Conservation (phyloP, 1,140 invertebrate species). For the Saxidomus purpurata region DNA sequence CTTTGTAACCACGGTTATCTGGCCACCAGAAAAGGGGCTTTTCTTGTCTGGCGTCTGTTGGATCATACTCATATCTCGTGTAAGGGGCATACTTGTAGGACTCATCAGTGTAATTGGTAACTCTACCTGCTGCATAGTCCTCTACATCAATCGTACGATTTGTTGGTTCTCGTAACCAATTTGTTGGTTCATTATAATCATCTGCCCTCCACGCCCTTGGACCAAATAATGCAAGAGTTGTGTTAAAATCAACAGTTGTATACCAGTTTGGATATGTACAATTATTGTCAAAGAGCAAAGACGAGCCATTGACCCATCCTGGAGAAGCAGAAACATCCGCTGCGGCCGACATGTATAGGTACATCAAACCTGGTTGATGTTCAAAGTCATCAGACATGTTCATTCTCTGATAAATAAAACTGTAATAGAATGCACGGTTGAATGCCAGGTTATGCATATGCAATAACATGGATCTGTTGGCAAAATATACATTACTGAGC, state of each 20-base stretch:
- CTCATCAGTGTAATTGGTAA: conserved; percentile 96
- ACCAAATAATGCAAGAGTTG: conserved; percentile 97
- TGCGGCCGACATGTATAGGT: conserved; percentile 97
- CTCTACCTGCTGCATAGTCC: conserved; percentile 87
- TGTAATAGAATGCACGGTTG: conserved; percentile 97
- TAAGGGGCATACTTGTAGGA: conserved; percentile 97
- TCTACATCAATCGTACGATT: conserved; percentile 85
- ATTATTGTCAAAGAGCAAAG: conserved; percentile 98
- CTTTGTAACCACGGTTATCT: conserved; percentile 91
- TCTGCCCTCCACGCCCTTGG: conserved; percentile 92
- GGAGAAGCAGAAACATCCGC: conserved; percentile 98
- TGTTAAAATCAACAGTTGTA: conserved; percentile 96
- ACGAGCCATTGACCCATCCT: conserved; percentile 95
- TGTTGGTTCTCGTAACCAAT: conserved; percentile 86
- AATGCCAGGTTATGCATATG: conserved; percentile 99
- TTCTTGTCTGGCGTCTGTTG: conserved; percentile 38
- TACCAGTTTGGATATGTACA: conserved; percentile 98
- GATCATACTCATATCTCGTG: conserved; percentile 82
- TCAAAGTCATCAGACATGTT: conserved; percentile 87
- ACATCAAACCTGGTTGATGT: conserved; percentile 99
- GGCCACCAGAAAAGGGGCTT: conserved; percentile 88
- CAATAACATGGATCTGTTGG: conserved; percentile 96
- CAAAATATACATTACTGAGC: conserved; percentile 94
- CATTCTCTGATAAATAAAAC: conserved; percentile 93
- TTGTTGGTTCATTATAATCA: conserved; percentile 86